A percentile compares a stretch with the other conserved stretches of the same genome.
phyloP scores from a whole-genome alignment of 2,888 invertebrate species.

The Maniola hyperantus region DNA sequence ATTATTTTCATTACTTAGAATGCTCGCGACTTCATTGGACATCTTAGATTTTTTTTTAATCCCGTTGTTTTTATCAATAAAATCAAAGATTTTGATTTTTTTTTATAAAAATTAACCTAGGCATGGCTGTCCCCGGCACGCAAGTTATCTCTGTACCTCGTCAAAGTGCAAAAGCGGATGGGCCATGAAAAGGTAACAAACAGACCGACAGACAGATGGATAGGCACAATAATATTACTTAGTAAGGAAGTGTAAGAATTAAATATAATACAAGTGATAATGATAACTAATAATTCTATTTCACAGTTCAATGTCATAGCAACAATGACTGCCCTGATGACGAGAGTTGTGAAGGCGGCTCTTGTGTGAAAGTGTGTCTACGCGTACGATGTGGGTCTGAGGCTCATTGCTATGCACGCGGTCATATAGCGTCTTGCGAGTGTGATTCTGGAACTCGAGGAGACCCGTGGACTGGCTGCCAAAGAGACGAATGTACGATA shows the following conservation, averaged over 20 bases:
- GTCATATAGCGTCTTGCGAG: constrained; percentile 90
- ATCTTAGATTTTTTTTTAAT: too few species aligned
- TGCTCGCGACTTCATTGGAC: too few species aligned
- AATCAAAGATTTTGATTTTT: not conserved
- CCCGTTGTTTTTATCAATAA: too few species aligned
- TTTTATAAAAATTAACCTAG: not conserved
- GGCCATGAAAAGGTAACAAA: too few species aligned
- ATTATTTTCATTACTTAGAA: not conserved
- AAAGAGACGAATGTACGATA: constrained; percentile 88
- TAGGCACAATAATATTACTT: too few species aligned
- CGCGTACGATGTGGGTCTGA: constrained; percentile 91
- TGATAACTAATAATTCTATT: constrained; percentile 20
- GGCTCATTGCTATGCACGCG: constrained; percentile 90
- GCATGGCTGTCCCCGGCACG: too few species aligned
- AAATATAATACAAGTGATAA: too few species aligned
- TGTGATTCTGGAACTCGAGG: constrained; percentile 90
- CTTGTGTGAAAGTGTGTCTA: constrained; percentile 90
- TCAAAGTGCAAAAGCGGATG: too few species aligned
- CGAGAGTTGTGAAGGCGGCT: constrained; percentile 91
- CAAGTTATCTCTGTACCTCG: too few species aligned
- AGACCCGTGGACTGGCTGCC: constrained; percentile 90
- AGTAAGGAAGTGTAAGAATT: too few species aligned
- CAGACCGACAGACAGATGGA: too few species aligned
- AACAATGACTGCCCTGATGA: constrained; percentile 92
- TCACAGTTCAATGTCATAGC: constrained; percentile 90